A percentile compares a stretch with the other conserved stretches of the same genome.
Evolutionary conservation across 1,140 invertebrate genomes (phyloP).

Genomic region (Trypoxylus dichotomus): DNA sequence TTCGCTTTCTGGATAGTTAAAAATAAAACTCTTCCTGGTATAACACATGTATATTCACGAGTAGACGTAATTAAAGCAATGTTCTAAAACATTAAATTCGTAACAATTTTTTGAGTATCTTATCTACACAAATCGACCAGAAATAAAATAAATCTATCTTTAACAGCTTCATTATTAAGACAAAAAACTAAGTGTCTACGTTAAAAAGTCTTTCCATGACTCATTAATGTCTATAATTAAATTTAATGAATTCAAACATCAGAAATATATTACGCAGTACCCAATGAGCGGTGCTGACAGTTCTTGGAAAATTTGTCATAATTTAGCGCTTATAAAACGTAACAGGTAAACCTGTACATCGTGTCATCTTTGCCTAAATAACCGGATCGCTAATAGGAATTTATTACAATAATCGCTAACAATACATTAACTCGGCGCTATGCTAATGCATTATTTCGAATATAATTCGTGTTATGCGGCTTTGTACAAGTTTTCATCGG

Average conservation of each 20-base stretch:
- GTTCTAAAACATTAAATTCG: no score
- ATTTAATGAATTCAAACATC: conserved; percentile 9
- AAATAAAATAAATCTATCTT: background rate
- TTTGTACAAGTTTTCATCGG: background rate
- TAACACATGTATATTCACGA: background rate
- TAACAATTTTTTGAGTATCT: no score
- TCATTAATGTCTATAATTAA: conserved; percentile 7
- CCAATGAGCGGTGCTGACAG: background rate
- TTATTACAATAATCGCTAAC: background rate
- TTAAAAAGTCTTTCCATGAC: background rate
- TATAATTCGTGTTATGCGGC: background rate
- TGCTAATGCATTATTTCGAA: background rate
- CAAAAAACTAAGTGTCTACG: background rate
- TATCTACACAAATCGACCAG: background rate
- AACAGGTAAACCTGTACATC: background rate
- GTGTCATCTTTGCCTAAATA: background rate
- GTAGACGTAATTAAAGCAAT: no score
- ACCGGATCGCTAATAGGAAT: background rate
- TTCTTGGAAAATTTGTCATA: background rate
- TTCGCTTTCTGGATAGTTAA: background rate
- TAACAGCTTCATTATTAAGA: background rate
- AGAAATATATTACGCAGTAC: background rate
- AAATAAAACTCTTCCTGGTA: background rate
- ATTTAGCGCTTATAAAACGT: background rate
- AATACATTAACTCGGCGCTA: background rate